Evolutionary conservation across 2,113 vertebrate genomes (phyloP), one percentile per base, ranked within the genome.

Genomic region (Neomonachus schauinslandi): DNA sequence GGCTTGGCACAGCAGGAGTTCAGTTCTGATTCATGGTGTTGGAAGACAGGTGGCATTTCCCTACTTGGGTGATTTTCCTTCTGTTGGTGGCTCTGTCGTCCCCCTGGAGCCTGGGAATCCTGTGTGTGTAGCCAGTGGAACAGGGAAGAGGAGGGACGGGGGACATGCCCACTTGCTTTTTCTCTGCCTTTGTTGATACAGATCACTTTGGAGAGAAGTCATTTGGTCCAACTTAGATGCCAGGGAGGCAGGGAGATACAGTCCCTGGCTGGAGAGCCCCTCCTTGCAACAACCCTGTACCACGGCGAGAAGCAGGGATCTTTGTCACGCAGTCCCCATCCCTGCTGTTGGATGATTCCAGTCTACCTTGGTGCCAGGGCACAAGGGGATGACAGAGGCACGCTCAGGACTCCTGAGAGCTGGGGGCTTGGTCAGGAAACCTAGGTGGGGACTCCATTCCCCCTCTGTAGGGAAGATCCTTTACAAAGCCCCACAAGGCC

Each of bases 311-410:
- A 22, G 31, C 26, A 39, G 39, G 63, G 81, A 14, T 49, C 53
- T 31, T 5, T 39, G 18, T 81, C 3, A 10, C 0, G 2, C n/a
- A 46, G 49, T 4, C 28, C 8, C 67, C 12, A 49, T 1, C 39
- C 65, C 53, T 74, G 79, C 6, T 8, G 57, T 42, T 21, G 36
- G 26, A 49, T 4, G 55, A 4, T 16, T 42, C 28, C 67, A 51
- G 67, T 46, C 33, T n/a, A 36, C 7, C 24, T 18, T 1, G 2
- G 31, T 21, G 14, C 6, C 21, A 33, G 33, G 28, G 11, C 15
- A 42, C 4, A 33, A 65, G 0, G 3, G 12, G 22, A 77, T 11
- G 16, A n/a, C 4, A 19, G 31, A 0, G 2, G 14, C 76, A 82
- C 24, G 19, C 74, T 33, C 16, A 18, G 59, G 57, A 53, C 57